phyloP scores from a whole-genome alignment of 2,113 vertebrate species.

The Corythornis vintsioides region DNA sequence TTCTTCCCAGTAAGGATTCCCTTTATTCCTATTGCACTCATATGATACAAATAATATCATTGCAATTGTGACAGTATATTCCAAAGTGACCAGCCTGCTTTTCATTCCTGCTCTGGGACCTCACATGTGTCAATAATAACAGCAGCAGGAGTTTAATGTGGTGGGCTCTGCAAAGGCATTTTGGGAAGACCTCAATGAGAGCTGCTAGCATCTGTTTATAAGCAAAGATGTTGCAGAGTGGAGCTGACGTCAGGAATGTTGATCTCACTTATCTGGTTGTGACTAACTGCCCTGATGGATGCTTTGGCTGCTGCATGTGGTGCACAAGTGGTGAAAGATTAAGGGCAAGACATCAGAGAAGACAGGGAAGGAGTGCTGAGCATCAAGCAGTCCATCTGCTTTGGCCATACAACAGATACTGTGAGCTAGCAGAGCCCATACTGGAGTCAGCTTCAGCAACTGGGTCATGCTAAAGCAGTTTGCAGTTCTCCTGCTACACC shows the following conservation, averaged over 20 bases:
- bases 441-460: background rate
- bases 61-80: conserved; percentile 5
- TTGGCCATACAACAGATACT: conserved; percentile 37
- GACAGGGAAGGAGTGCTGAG: background rate
- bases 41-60: background rate
- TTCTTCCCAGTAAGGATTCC: conserved; percentile 18
- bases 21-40: conserved; percentile 24
- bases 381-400: conserved; percentile 16
- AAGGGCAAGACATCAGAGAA: conserved; percentile 53
- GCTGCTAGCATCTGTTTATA: conserved; percentile 7
- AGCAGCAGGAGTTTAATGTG: conserved; percentile 14
- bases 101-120: conserved; percentile 53
- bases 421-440: background rate
- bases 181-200: conserved; percentile 25
- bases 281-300: background rate
- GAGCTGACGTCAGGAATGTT: conserved; percentile 16
- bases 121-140: conserved; percentile 32
- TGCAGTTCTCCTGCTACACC: background rate
- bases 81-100: conserved; percentile 25
- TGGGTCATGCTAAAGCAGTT: background rate
- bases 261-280: conserved; percentile 25
- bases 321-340: conserved; percentile 21
- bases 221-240: background rate
- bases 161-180: background rate
- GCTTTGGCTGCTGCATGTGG: background rate